Base-by-base conservation (phyloP, 92 coral and sea anemone genomes). In the Hydrozoanthus gracilis region DNA sequence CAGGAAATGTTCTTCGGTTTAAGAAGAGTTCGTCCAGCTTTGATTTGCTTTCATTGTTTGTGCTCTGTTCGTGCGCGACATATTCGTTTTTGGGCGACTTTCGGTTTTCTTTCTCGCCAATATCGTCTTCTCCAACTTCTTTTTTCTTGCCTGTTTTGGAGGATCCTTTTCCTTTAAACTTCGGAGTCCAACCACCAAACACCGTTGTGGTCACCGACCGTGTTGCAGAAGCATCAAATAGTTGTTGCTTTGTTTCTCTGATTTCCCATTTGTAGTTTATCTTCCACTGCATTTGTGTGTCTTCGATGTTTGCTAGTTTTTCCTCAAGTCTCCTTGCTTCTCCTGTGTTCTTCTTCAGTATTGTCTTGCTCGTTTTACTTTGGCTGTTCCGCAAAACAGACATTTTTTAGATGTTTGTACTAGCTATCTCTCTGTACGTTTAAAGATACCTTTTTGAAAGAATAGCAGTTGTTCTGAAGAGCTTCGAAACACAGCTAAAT, bases 241-340 rank as follows among this genome's bases (percentile, higher is more conserved):
- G 46, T 49, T 80, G 73, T 11, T 70, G 60, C 48, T 70, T 70
- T 4, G 52, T 17, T 44, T 47, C 85, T 80, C 85, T 80, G 61
- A 80, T 49, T 80, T 80, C 85, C 56, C 18, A 10, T 51, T 80
- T 17, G 39, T 64, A 45, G 10, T 65, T 44, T 16, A 80, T 64
- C 66, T 65, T 80, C 85, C 85, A 80, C 73, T 6, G 72, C 85
- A 49, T 15, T 17, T 65, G 14, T 80, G 64, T 18, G n/a, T 80
- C 85, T 61, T 80, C 85, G 55, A 80, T 65, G 35, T 80, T 61
- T 6, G 85, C 85, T 3, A 80, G 74, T 47, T 64, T 80, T 4
- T n/a, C 49, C 11, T 60, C 74, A 13, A 80, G 61, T 14, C 66
- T 80, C 6, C 52, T 65, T 4, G 85, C 72, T 80, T 64, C 73